Evolutionary conservation across 2,888 invertebrate species (phyloP), one percentile per base, ranked within the genome.

Genomic region (Blera fallax): DNA sequence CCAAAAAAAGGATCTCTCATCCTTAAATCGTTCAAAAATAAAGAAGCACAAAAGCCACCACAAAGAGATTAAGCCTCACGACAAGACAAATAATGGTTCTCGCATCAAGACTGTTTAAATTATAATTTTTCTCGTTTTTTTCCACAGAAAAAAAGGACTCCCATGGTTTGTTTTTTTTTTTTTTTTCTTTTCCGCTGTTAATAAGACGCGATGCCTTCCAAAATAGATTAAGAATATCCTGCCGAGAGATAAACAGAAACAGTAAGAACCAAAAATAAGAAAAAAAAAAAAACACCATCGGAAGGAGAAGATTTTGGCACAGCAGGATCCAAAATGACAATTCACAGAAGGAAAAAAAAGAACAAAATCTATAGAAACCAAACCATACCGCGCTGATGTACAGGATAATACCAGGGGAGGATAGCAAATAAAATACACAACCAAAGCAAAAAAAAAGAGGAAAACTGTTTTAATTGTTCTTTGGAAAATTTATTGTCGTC

Each of bases 1-100:
- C 24, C 24, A 24, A n/a, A n/a, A n/a, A 27, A 45, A 48, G 45
- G 24, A 27, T 43, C 8, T 1, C 37, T 10, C 37, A 67, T 52
- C 37, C 24, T 37, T 37, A 37, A 62, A 62, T 24, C n/a, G 21
- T 8, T 5, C 16, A 32, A 58, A 58, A 80, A 34, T 11, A 60
- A 24, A 24, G 24, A 2, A 24, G 4, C 24, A 24, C 24, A 24
- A 45, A n/a, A 64, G 8, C 40, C 52, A 56, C 76, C 50, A 45
- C 79, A 58, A 80, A 65, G 60, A 81, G 74, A 85, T 67, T 81
- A 85, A 85, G 72, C 67, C 40, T 3, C 5, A 3, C 72, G 81
- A 85, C 70, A 85, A 77, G 85, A 77, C 85, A 85, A 85, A 85
- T 85, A 85, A 81, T 81, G 70, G 76, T 81, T n/a, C 43, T 80